Evolutionary conservation across 2,797 vertebrate genomes (phyloP).

Genomic region (Chelon auratus): DNA sequence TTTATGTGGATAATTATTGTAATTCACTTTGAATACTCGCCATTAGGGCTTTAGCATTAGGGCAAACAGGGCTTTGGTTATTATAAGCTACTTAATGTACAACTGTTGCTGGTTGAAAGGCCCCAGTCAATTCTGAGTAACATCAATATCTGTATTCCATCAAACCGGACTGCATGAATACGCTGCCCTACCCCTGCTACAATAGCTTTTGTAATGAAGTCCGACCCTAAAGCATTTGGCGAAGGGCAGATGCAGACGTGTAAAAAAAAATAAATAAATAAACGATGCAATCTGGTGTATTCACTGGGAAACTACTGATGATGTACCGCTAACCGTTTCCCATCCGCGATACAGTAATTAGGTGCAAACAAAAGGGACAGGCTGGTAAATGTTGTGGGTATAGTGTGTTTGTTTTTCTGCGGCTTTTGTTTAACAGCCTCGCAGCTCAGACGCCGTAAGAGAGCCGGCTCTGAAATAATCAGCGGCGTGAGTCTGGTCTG

Average conservation of each 20-base stretch:
- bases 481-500: constrained; percentile 44
- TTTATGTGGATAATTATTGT: constrained; percentile 83
- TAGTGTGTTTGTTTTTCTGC: constrained; percentile 47
- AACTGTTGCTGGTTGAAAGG: constrained; percentile 73
- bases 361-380: constrained; percentile 51
- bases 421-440: constrained; percentile 53
- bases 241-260: constrained; percentile 41
- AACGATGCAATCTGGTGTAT: constrained; percentile 62
- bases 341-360: constrained; percentile 50
- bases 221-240: constrained; percentile 69
- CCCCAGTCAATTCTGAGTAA: constrained; percentile 64
- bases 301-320: constrained; percentile 57
- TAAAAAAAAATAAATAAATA: constrained; percentile 23
- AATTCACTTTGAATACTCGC: constrained; percentile 76
- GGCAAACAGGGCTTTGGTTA: constrained; percentile 65
- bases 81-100: constrained; percentile 73
- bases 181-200: constrained; percentile 54
- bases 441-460: constrained; percentile 42
- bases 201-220: constrained; percentile 73
- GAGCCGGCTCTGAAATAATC: constrained; percentile 65
- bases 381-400: constrained; percentile 36
- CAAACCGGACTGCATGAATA: constrained; percentile 62
- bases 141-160: constrained; percentile 66
- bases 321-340: constrained; percentile 39
- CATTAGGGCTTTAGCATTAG: constrained; percentile 74